Evolutionary conservation across 37 sponge, comb jelly and placozoan species (phyloP).

Genomic region (Mnemiopsis leidyi): DNA sequence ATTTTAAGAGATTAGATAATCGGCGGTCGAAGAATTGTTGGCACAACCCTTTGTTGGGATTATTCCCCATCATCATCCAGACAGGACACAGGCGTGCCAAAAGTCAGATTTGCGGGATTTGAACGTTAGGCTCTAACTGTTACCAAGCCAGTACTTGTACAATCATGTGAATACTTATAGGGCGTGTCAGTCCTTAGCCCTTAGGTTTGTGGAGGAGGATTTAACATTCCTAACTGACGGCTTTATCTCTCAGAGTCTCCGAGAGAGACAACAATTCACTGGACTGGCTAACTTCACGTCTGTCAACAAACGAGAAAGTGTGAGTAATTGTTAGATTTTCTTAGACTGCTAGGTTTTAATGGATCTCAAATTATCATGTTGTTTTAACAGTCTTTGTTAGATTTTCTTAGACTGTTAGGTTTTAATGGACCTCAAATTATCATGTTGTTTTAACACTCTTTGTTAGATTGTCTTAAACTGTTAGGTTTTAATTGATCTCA

Average conservation of each 20-base stretch:
- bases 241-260: neutral
- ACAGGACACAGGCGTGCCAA: neutral
- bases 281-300: conserved; percentile 22
- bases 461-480: neutral
- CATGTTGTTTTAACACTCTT: no score
- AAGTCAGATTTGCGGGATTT: neutral
- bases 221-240: neutral
- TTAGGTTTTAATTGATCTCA: no score
- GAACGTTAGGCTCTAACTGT: no score
- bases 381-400: neutral
- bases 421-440: no score
- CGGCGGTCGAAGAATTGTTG: neutral
- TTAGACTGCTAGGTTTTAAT: no score
- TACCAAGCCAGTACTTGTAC: no score
- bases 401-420: no score
- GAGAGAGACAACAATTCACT: neutral
- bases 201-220: no score
- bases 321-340: neutral
- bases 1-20: neutral
- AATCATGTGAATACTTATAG: no score
- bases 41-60: no score
- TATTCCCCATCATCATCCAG: neutral
- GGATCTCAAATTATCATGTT: no score
- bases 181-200: no score
- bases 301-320: neutral